Evolutionary conservation across 2,797 vertebrate genomes (phyloP), one percentile per base, ranked within the genome.

Genomic region (Muscicapa comitata): DNA sequence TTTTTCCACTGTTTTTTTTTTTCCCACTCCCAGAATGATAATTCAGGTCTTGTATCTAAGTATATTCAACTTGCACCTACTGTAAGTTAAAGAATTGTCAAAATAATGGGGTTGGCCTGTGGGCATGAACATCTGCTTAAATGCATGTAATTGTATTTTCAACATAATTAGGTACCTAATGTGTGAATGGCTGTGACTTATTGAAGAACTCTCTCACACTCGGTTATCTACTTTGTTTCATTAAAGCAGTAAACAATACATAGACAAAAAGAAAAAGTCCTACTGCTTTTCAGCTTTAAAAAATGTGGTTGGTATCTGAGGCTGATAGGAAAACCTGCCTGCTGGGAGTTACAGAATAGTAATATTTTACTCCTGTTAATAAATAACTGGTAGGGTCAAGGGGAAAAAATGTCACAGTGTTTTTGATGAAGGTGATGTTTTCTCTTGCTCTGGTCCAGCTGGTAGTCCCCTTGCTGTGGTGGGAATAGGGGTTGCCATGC

Each of bases 341-440:
- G 45, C 16, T 79, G 72, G 33, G 72, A 86, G 43, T 31, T 80
- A 16, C 9, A 17, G 65, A 85, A 55, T 48, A 45, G 61, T 67
- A 88, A 74, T 95, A 67, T 88, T 90, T 88, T 74, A 86, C 83
- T 83, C 37, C 48, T 88, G 88, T 95, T 95, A 95, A 96, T 95
- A 88, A 88, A 67, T 90, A 95, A 93, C 92, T 57, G 45, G 2
- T n/a, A 62, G 20, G 74, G 63, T 75, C 57, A 85, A 63, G 62
- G 43, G 71, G 58, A 8, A 54, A 66, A 93, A 66, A 55, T 1
- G 4, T 31, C 33, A 48, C 0, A 4, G 40, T 55, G 19, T 29
- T 85, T 88, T 76, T 95, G 62, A 35, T 59, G 67, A 62, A 84
- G 24, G 51, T 54, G 25, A 62, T 35, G 54, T 71, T 92, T 74